Evolutionary conservation across 1,140 invertebrate genomes (phyloP).

Genomic region (Phortica variegata): DNA sequence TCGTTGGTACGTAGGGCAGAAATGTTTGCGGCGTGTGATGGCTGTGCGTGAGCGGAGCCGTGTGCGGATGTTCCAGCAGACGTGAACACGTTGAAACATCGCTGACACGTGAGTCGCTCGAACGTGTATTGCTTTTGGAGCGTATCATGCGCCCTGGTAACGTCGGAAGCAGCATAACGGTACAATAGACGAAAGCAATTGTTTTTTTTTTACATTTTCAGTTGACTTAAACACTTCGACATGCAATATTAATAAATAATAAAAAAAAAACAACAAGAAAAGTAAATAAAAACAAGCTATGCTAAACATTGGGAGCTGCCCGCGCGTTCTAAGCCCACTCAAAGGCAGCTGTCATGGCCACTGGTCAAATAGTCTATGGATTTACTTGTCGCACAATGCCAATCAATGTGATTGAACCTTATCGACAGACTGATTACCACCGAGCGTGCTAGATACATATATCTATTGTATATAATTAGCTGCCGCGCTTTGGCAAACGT

Average conservation of each 20-base stretch:
- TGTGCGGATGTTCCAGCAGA: slow-evolving; percentile 48
- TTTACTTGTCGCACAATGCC: slow-evolving; percentile 14
- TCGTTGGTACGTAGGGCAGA: slow-evolving; percentile 47
- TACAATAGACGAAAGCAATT: neutral
- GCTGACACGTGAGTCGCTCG: slow-evolving; percentile 53
- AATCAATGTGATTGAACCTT: slow-evolving; percentile 44
- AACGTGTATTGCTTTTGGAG: slow-evolving; percentile 54
- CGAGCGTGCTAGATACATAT: too few relatives aligned
- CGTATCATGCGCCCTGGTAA: slow-evolving; percentile 50
- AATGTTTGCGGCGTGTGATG: slow-evolving; percentile 45
- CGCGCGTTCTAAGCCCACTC: too few relatives aligned
- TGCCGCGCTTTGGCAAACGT: too few relatives aligned
- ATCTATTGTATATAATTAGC: too few relatives aligned
- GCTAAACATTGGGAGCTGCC: too few relatives aligned
- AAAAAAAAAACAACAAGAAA: slow-evolving; percentile 7
- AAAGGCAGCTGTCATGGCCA: too few relatives aligned
- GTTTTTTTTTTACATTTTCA: slow-evolving; percentile 16
- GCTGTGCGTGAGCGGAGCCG: slow-evolving; percentile 43
- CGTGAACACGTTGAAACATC: slow-evolving; percentile 53
- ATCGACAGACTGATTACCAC: too few relatives aligned
- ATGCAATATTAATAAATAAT: neutral
- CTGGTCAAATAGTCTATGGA: slow-evolving; percentile 24
- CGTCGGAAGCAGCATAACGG: neutral
- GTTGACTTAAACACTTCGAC: neutral
- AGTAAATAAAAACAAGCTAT: neutral